Conservation (phyloP, 2,113 vertebrate genomes). For the Ranitomeya variabilis region DNA sequence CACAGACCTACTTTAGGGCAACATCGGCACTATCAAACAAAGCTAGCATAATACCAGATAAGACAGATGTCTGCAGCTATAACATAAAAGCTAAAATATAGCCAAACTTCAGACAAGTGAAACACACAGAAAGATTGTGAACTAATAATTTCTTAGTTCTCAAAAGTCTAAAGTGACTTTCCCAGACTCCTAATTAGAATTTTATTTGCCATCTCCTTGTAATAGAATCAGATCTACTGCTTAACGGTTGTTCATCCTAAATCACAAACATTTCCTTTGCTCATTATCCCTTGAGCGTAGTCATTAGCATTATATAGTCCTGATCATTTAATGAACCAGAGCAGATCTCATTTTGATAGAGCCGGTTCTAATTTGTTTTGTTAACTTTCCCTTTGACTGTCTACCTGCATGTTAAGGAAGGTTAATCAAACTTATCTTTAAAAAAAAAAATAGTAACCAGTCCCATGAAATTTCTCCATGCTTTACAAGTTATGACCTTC, state of each 20-base stretch:
- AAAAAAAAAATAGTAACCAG: neutral
- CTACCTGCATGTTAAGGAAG: conserved; percentile 29
- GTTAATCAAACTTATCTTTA: conserved; percentile 40
- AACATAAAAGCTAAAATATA: neutral
- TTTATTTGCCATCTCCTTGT: conserved; percentile 1
- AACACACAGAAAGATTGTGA: neutral
- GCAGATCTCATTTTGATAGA: conserved; percentile 49
- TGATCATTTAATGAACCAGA: conserved; percentile 29
- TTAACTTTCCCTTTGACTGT: conserved; percentile 22
- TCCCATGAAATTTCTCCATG: neutral
- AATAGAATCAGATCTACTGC: neutral
- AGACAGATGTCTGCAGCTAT: neutral
- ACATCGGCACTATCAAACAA: no score
- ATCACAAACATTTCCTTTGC: conserved; percentile 15
- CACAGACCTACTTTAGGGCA: no score
- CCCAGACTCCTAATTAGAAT: neutral
- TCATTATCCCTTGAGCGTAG: neutral
- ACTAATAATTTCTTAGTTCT: neutral
- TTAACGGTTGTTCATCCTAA: conserved; percentile 1
- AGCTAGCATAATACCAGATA: neutral
- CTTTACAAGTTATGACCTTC: conserved; percentile 2
- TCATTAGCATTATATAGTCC: conserved; percentile 16
- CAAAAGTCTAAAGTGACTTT: neutral
- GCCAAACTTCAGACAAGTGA: neutral
- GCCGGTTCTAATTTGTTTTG: conserved; percentile 46